These are phyloP conservation scores for Axea sp. DNA, from an alignment of 2,888 invertebrate genomes.

Conservation along the genomic window DNA sequence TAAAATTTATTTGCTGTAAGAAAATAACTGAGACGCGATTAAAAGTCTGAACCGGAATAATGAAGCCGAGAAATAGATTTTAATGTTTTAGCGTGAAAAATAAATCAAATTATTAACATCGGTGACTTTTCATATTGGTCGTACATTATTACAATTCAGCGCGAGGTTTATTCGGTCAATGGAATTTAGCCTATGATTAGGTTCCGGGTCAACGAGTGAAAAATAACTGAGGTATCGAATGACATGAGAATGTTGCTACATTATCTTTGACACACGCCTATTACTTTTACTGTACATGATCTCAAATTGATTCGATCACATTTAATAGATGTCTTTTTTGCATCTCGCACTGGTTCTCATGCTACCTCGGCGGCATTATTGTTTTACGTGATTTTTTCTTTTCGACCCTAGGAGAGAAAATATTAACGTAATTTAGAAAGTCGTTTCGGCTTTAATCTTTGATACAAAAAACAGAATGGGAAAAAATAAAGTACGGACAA, in stretches of 20 bases:
- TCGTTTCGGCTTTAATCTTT: constrained; percentile 5
- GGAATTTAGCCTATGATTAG: constrained; percentile 46
- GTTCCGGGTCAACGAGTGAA: constrained; percentile 57
- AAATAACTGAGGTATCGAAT: constrained; percentile 41
- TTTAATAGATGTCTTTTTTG: constrained; percentile 33
- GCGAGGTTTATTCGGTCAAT: constrained; percentile 22
- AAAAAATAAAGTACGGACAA: no score
- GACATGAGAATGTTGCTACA: constrained; percentile 50
- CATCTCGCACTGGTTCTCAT: constrained; percentile 12
- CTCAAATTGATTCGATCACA: constrained; percentile 50
- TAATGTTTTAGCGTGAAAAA: no score
- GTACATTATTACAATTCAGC: no score
- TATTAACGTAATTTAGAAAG: constrained; percentile 47
- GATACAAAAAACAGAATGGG: constrained; percentile 25
- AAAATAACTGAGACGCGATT: no score
- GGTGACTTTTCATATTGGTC: no score
- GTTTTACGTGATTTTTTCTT: constrained; percentile 41
- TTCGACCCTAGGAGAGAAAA: constrained; percentile 30
- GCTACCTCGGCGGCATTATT: constrained; percentile 21
- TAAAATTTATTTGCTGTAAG: no score
- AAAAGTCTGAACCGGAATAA: no score
- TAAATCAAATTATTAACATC: no score
- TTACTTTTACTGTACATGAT: constrained; percentile 44
- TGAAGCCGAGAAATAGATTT: no score
- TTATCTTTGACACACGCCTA: constrained; percentile 48